Conservation (phyloP, 2,888 invertebrate genomes). For the Xestia xanthographa region DNA sequence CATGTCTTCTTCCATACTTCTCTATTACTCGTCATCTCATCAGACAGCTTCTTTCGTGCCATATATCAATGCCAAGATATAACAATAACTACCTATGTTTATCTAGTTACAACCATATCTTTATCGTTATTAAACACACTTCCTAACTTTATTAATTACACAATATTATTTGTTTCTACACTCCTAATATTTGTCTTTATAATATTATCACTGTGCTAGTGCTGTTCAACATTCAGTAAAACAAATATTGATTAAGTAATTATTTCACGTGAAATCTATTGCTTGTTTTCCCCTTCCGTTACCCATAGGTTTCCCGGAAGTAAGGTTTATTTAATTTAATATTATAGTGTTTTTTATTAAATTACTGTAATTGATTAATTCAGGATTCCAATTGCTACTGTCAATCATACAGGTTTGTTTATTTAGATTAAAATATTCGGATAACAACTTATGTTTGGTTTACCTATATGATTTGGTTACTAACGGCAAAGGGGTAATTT, state of each 20-base stretch:
- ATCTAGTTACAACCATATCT: background rate
- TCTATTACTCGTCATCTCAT: too few species aligned
- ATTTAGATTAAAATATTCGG: slow-evolving; percentile 15
- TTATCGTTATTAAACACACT: slow-evolving; percentile 1
- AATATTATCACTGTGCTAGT: too few species aligned
- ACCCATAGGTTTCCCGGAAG: background rate
- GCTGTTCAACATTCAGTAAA: slow-evolving; percentile 10
- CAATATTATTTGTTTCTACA: slow-evolving; percentile 13
- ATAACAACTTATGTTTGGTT: slow-evolving; percentile 10
- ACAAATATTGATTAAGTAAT: background rate
- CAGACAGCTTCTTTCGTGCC: too few species aligned
- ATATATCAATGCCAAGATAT: too few species aligned
- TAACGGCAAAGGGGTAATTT: background rate
- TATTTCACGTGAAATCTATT: slow-evolving; percentile 14
- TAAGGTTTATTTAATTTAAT: background rate
- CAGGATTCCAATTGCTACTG: background rate
- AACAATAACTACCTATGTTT: background rate
- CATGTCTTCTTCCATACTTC: too few species aligned
- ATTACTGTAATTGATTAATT: background rate
- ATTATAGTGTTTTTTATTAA: slow-evolving; percentile 5
- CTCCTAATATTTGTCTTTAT: background rate
- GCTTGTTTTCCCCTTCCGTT: background rate
- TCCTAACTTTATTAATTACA: background rate
- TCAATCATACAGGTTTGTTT: slow-evolving; percentile 9
- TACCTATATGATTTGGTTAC: slow-evolving; percentile 8